Conservation (phyloP, 2,888 invertebrate genomes). For the Ectobius pallidus region DNA sequence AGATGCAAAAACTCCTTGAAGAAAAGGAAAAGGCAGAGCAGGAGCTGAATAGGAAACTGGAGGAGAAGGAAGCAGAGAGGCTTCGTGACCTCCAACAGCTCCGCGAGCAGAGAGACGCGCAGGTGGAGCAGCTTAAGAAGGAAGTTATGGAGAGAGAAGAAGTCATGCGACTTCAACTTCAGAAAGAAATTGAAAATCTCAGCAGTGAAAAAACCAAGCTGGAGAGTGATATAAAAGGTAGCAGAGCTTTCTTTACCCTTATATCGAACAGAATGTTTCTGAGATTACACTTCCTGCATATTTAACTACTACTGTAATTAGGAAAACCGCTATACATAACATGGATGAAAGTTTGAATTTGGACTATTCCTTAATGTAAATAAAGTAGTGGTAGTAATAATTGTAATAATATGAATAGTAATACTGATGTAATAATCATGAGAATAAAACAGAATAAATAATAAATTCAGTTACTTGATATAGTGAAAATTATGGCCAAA, state of each 20-base stretch:
- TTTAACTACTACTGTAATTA: background rate
- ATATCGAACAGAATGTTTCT: background rate
- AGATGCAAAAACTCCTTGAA: constrained; percentile 60
- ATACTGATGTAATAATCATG: background rate
- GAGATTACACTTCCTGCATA: background rate
- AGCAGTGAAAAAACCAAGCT: constrained; percentile 25
- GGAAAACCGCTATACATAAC: background rate
- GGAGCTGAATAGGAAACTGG: constrained; percentile 58
- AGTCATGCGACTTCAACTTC: constrained; percentile 49
- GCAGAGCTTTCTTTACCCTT: background rate
- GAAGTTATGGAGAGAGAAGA: constrained; percentile 6
- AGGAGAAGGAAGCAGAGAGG: constrained; percentile 54
- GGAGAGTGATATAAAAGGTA: constrained; percentile 34
- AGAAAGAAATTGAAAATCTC: constrained; percentile 24
- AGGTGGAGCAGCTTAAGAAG: background rate
- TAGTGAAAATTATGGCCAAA: too few relatives aligned
- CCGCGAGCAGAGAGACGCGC: background rate
- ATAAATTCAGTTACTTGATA: too few relatives aligned
- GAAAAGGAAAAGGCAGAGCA: constrained; percentile 60
- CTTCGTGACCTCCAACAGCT: constrained; percentile 49
- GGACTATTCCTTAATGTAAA: background rate
- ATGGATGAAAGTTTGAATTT: background rate
- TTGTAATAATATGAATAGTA: background rate
- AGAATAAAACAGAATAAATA: too few relatives aligned
- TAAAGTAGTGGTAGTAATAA: background rate